Conservation (phyloP, 2,113 vertebrate species). For the Gallinago paraguaiae region DNA sequence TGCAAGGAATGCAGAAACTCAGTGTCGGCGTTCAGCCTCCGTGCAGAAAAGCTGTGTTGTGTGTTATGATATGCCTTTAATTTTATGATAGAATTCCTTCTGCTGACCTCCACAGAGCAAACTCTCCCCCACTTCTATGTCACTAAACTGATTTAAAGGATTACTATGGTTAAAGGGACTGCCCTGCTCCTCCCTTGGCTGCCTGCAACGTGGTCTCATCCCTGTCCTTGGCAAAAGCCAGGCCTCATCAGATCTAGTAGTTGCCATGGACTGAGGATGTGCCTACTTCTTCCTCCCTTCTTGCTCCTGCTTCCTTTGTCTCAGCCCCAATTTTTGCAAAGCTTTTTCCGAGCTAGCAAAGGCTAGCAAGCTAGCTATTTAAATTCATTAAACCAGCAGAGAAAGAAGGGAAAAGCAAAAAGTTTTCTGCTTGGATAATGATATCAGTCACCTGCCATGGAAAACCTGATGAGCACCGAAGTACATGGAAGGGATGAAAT, state of each 20-base stretch:
- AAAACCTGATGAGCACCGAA: background rate
- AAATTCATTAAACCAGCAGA: background rate
- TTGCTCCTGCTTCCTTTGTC: background rate
- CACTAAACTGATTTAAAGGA: background rate
- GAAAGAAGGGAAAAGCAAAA: background rate
- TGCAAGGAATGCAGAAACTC: background rate
- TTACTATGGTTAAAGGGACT: background rate
- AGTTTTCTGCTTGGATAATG: background rate
- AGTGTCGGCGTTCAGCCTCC: fast-evolving
- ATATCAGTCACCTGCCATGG: background rate
- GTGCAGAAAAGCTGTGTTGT: background rate
- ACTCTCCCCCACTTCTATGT: background rate
- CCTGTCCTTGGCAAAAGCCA: background rate
- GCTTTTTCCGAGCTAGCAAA: background rate
- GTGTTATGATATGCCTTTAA: background rate
- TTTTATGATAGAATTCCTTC: background rate
- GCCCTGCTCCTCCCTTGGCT: background rate
- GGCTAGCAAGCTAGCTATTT: background rate
- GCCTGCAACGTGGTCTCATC: background rate
- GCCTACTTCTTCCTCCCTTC: background rate
- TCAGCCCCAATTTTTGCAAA: background rate
- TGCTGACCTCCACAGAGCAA: background rate
- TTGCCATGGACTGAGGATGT: background rate
- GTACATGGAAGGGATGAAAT: background rate
- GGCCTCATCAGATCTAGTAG: background rate